phyloP scores from a whole-genome alignment of 2,113 vertebrate species.

The Eulemur macaco region DNA sequence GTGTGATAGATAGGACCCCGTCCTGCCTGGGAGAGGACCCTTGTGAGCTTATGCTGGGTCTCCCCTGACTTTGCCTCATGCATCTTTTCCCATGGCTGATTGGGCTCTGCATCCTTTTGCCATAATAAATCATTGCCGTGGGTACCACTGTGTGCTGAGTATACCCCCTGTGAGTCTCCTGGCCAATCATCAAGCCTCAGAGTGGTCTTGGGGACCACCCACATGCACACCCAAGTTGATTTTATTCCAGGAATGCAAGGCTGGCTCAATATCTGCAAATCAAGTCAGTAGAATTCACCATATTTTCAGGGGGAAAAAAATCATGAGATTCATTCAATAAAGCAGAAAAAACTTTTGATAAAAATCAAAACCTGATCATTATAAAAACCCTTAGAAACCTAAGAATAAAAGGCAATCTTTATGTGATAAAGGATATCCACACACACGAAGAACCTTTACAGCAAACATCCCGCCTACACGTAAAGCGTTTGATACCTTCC shows the following conservation, averaged over 20 bases:
- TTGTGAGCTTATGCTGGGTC: too few species aligned
- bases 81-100: neutral
- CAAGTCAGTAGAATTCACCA: neutral
- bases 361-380: neutral
- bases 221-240: neutral
- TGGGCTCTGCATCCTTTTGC: neutral
- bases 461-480: too few species aligned
- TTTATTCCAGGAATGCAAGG: neutral
- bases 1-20: too few species aligned
- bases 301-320: neutral
- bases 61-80: neutral
- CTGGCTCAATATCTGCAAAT: neutral
- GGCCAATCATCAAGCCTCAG: neutral
- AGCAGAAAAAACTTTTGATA: neutral
- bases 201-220: neutral
- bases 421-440: neutral
- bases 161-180: neutral
- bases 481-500: neutral
- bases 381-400: neutral
- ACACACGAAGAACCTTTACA: neutral
- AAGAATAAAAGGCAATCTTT: neutral
- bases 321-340: neutral
- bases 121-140: neutral
- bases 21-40: too few species aligned
- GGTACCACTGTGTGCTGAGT: neutral